These are phyloP conservation scores for Ganaspis brasiliensis DNA, from an alignment of 2,888 invertebrate genomes.

Conservation along the genomic window DNA sequence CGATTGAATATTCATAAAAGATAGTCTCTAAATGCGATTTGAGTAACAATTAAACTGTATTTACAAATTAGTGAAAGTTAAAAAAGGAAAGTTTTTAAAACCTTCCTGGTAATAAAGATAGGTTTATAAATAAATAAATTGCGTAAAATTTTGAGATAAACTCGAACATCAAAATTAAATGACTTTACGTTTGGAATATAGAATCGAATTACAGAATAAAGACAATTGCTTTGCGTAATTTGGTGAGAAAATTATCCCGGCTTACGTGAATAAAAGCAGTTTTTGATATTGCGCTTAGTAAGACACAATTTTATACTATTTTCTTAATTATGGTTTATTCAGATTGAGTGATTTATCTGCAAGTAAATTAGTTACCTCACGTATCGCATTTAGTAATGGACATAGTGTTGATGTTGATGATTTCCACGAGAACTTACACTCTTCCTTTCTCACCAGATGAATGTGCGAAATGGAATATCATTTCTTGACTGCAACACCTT, in stretches of 20 bases:
- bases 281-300: conserved; percentile 4
- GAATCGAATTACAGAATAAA: conserved; percentile 58
- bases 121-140: background rate
- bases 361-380: conserved; percentile 28
- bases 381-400: conserved; percentile 9
- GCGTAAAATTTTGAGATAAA: background rate
- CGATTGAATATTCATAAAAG: too few species aligned
- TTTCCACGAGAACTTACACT: background rate
- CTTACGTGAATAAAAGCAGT: conserved; percentile 10
- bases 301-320: background rate
- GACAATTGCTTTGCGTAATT: conserved; percentile 59
- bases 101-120: too few species aligned
- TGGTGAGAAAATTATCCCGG: conserved; percentile 48
- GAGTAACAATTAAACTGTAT: too few species aligned
- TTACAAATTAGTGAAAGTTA: too few species aligned
- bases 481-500: background rate
- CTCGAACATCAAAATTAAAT: background rate
- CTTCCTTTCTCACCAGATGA: background rate
- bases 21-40: too few species aligned
- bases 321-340: conserved; percentile 31
- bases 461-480: conserved; percentile 1
- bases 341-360: conserved; percentile 18
- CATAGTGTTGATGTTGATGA: conserved; percentile 18
- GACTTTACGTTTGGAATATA: background rate
- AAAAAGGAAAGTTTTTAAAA: too few species aligned